A percentile compares a stretch with the other conserved stretches of the same genome.
Conservation (phyloP, 2,797 vertebrate genomes). For the Cichlasoma orientale region DNA sequence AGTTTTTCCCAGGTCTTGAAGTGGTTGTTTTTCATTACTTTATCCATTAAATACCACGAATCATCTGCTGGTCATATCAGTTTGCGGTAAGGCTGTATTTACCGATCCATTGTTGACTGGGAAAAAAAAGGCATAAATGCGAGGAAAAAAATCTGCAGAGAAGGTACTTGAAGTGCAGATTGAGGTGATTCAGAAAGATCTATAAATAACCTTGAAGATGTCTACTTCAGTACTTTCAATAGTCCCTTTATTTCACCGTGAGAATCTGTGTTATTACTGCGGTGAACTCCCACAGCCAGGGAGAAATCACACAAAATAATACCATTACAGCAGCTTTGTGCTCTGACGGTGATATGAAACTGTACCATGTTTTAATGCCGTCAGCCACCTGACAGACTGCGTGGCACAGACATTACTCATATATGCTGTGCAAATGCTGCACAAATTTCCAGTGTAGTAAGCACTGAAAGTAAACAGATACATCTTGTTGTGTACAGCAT, state of each 20-base stretch:
- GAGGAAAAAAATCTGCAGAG: conserved; percentile 38
- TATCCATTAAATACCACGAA: conserved; percentile 10
- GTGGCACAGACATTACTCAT: conserved; percentile 6
- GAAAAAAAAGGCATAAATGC: conserved; percentile 18
- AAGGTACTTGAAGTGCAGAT: conserved; percentile 55
- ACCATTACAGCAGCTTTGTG: conserved; percentile 52
- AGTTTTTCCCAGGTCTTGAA: conserved; percentile 22
- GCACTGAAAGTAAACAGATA: conserved; percentile 20
- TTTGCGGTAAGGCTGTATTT: conserved; percentile 18
- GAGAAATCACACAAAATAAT: conserved; percentile 63
- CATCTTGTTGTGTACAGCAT: conserved; percentile 24
- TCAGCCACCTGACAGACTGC: conserved; percentile 26
- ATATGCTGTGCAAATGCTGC: conserved; percentile 1
- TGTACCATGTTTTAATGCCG: conserved; percentile 38
- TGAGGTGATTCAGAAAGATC: conserved; percentile 61
- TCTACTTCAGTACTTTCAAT: conserved; percentile 68
- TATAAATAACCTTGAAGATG: conserved; percentile 72
- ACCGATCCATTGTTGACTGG: conserved; percentile 1
- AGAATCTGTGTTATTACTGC: conserved; percentile 57
- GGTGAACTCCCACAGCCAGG: conserved; percentile 43
- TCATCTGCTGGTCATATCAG: conserved; percentile 9
- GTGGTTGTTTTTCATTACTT: conserved; percentile 10
- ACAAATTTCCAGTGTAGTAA: conserved; percentile 4
- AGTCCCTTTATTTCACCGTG: conserved; percentile 62
- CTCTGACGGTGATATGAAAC: conserved; percentile 52